Evolutionary conservation across 1,140 invertebrate genomes (phyloP).

Genomic region (Atta cephalotes): DNA sequence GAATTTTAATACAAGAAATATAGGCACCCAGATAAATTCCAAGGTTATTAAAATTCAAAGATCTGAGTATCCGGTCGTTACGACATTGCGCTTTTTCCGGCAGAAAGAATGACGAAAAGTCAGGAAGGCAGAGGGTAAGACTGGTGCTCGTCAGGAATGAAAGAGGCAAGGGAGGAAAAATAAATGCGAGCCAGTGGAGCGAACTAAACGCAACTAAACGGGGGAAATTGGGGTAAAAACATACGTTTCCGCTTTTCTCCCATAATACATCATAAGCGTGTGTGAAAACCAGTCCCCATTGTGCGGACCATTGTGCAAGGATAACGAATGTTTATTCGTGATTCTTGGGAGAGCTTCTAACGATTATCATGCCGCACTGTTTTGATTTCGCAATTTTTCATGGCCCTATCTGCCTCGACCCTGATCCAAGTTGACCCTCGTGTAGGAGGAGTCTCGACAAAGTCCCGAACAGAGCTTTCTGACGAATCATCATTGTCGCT

Average conservation of each 20-base stretch:
- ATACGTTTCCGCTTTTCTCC: constrained; percentile 84
- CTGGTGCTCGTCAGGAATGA: not conserved
- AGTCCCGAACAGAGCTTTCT: constrained; percentile 23
- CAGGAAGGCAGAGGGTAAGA: constrained; percentile 54
- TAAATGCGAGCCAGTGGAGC: constrained; percentile 81
- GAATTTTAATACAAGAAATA: not conserved
- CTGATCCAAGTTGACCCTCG: not conserved
- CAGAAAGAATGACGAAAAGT: constrained; percentile 60
- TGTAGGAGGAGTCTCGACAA: not conserved
- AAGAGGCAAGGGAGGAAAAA: constrained; percentile 66
- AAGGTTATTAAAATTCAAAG: not conserved
- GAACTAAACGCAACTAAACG: constrained; percentile 84
- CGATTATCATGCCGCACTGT: constrained; percentile 69
- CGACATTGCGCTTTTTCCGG: constrained; percentile 19
- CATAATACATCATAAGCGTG: constrained; percentile 84
- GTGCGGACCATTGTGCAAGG: constrained; percentile 77
- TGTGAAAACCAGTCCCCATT: constrained; percentile 79
- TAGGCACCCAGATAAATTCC: too few species aligned
- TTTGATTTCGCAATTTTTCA: constrained; percentile 76
- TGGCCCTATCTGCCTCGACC: constrained; percentile 16
- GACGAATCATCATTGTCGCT: constrained; percentile 52
- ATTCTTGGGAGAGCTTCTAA: constrained; percentile 61
- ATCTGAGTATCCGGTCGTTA: not conserved
- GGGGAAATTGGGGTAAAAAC: constrained; percentile 83
- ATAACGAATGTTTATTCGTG: constrained; percentile 81